Percentiles rank a stretch among this genome's conserved stretches.
phyloP scores from a whole-genome alignment of 2,797 vertebrate species.

The Esox lucius region DNA sequence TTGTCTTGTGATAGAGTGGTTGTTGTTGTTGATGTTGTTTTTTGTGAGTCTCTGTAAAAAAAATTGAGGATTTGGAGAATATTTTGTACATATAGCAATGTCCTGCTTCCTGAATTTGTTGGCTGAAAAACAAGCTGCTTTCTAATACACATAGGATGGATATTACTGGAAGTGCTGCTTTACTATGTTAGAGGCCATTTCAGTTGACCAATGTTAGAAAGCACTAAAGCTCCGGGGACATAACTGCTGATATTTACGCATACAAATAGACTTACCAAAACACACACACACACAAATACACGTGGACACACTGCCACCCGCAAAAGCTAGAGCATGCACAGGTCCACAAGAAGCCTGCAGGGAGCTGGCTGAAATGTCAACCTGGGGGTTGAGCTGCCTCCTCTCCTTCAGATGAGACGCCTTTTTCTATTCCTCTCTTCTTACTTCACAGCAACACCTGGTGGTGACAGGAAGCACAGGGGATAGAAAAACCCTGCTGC shows the following conservation, averaged over 20 bases:
- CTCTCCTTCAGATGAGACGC: constrained; percentile 45
- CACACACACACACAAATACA: constrained; percentile 29
- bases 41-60: no score
- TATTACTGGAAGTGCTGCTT: constrained; percentile 41
- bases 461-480: constrained; percentile 71
- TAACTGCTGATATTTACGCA: constrained; percentile 39
- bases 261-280: constrained; percentile 25
- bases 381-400: constrained; percentile 70
- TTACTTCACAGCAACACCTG: constrained; percentile 85
- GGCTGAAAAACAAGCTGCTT: constrained; percentile 56
- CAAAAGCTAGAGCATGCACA: constrained; percentile 45
- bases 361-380: constrained; percentile 75
- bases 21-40: no score
- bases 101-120: constrained; percentile 48
- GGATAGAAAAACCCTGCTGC: constrained; percentile 1
- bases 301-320: constrained; percentile 44
- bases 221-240: constrained; percentile 37
- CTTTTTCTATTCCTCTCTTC: constrained; percentile 59
- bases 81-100: constrained; percentile 51
- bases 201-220: constrained; percentile 32
- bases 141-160: constrained; percentile 45
- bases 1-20: constrained; percentile 49
- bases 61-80: no score
- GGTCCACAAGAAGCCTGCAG: constrained; percentile 59
- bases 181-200: constrained; percentile 37